These are phyloP conservation scores for Spodoptera exigua DNA, from an alignment of 2,888 invertebrate genomes.

Conservation along the genomic window DNA sequence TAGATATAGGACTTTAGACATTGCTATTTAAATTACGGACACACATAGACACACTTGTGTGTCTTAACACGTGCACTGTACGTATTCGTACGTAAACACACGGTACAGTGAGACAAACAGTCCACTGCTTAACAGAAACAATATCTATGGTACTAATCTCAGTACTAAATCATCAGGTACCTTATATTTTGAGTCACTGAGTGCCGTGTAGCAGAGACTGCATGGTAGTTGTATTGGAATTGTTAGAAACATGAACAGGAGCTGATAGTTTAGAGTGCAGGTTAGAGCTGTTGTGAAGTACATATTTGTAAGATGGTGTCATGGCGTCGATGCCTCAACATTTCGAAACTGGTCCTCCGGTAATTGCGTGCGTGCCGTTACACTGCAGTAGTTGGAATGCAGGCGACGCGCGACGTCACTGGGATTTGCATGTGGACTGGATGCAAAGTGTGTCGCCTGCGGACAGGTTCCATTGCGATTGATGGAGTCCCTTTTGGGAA, in stretches of 20 bases:
- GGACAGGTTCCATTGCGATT: conserved; percentile 62
- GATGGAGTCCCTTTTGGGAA: conserved; percentile 42
- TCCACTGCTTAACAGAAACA: no score
- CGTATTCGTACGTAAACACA: conserved; percentile 13
- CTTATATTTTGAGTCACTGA: no score
- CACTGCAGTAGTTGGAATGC: conserved; percentile 62
- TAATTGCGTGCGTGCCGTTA: conserved; percentile 55
- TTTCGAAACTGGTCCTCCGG: conserved; percentile 55
- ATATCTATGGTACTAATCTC: no score
- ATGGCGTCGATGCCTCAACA: conserved; percentile 17
- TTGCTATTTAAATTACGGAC: conserved; percentile 42
- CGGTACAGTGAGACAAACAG: conserved; percentile 29
- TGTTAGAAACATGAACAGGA: no score
- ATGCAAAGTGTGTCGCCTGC: conserved; percentile 63
- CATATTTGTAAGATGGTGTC: not conserved
- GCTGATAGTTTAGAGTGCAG: no score
- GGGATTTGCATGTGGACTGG: conserved; percentile 68
- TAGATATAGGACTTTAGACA: conserved; percentile 15
- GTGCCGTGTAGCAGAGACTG: no score
- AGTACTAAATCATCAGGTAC: no score
- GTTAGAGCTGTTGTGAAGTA: not conserved
- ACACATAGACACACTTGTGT: conserved; percentile 30
- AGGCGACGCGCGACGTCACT: conserved; percentile 47
- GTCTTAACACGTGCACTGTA: conserved; percentile 22
- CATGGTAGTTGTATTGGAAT: no score